phyloP scores from a whole-genome alignment of 2,113 vertebrate genomes.

The Takifugu bimaculatus region DNA sequence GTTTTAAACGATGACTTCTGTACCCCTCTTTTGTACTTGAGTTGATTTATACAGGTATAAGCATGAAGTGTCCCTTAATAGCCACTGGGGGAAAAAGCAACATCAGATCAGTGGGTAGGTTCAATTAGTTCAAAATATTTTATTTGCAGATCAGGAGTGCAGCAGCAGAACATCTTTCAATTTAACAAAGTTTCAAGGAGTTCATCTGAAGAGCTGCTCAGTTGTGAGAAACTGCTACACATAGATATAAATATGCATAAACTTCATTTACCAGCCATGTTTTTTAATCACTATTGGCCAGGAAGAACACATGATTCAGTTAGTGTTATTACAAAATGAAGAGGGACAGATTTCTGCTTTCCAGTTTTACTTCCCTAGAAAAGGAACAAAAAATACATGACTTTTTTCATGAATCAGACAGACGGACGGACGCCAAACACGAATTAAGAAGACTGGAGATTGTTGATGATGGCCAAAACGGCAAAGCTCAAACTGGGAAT shows the following conservation, averaged over 20 bases:
- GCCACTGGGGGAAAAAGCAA: too few relatives aligned
- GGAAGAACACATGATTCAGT: too few relatives aligned
- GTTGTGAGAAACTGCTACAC: conserved; percentile 45
- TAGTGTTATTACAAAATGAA: not conserved
- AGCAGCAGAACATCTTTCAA: conserved; percentile 37
- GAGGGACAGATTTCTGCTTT: not conserved
- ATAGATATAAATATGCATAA: too few relatives aligned
- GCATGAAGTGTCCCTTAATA: not conserved
- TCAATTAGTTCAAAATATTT: conserved; percentile 60
- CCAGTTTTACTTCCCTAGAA: not conserved
- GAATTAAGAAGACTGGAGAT: conserved; percentile 5
- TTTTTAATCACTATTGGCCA: too few relatives aligned
- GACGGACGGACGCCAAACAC: not conserved
- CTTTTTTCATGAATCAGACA: not conserved
- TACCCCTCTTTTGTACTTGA: not conserved
- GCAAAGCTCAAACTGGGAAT: conserved; percentile 30
- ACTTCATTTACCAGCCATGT: too few relatives aligned
- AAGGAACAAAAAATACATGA: not conserved
- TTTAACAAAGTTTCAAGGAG: conserved; percentile 24
- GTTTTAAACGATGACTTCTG: conserved; percentile 4
- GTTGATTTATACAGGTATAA: conserved; percentile 13
- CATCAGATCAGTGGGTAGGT: not conserved
- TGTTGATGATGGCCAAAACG: not conserved
- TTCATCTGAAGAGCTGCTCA: conserved; percentile 13
- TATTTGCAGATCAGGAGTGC: conserved; percentile 68